phyloP scores from a whole-genome alignment of 2,888 invertebrate species.

The Choreutis nemorana region DNA sequence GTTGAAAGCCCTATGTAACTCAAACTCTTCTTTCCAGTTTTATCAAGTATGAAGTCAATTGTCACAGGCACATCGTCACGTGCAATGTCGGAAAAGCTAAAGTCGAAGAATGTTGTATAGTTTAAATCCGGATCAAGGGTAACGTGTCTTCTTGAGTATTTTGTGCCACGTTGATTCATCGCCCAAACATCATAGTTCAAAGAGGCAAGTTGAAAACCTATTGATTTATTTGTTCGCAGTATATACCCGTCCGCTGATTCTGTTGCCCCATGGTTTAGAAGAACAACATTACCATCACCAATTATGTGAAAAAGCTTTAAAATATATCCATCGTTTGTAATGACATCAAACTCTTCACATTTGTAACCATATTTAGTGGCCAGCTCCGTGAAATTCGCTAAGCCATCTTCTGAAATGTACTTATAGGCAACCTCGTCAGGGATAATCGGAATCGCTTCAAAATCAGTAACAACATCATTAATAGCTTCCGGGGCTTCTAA shows the following conservation, averaged over 20 bases:
- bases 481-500: no score
- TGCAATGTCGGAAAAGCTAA: constrained; percentile 76
- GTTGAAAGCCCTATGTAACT: constrained; percentile 76
- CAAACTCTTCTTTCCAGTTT: constrained; percentile 60
- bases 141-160: constrained; percentile 66
- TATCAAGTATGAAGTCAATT: constrained; percentile 33
- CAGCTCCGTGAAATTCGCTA: constrained; percentile 13
- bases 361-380: constrained; percentile 17
- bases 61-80: constrained; percentile 73
- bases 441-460: no score
- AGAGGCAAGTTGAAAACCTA: constrained; percentile 45
- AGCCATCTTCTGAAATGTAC: constrained; percentile 17
- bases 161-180: constrained; percentile 66
- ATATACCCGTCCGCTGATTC: constrained; percentile 39
- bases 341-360: constrained; percentile 17
- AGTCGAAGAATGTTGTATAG: constrained; percentile 57
- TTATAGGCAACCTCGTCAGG: no score
- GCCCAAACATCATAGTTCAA: constrained; percentile 62
- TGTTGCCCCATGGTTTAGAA: constrained; percentile 34
- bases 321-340: constrained; percentile 26
- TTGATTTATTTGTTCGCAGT: constrained; percentile 25
- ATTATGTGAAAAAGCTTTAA: constrained; percentile 18
- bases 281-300: constrained; percentile 22
- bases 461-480: no score
- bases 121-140: constrained; percentile 32